These are phyloP conservation scores for Nomada ruficornis DNA, from an alignment of 2,888 invertebrate genomes.

Conservation along the genomic window DNA sequence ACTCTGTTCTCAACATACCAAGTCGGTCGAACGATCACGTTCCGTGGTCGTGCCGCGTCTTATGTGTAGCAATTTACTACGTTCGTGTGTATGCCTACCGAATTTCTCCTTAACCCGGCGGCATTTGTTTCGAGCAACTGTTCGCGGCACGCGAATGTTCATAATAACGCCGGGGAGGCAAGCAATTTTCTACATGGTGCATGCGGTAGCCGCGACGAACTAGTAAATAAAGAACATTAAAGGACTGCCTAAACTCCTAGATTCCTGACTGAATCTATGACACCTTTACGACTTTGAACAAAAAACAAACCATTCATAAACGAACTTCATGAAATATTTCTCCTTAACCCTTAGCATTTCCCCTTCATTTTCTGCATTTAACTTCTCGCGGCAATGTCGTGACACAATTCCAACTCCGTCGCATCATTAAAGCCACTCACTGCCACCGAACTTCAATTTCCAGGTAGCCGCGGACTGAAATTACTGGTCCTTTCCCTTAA, in stretches of 20 bases:
- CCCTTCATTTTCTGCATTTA: neutral
- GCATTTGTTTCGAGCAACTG: conserved; percentile 53
- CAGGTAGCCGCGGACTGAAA: neutral
- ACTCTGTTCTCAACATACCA: conserved; percentile 50
- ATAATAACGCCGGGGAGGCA: conserved; percentile 61
- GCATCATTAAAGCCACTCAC: neutral
- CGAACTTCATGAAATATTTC: neutral
- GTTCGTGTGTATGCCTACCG: conserved; percentile 41
- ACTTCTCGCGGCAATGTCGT: neutral
- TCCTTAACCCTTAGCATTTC: neutral
- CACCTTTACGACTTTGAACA: no score
- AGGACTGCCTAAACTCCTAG: no score
- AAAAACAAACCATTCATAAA: no score
- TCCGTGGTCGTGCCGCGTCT: conserved; percentile 59
- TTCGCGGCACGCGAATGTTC: conserved; percentile 68
- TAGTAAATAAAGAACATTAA: neutral
- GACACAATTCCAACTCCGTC: neutral
- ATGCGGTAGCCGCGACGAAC: conserved; percentile 49
- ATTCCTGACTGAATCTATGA: no score
- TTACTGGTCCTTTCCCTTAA: neutral
- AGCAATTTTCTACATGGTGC: conserved; percentile 51
- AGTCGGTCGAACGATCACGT: conserved; percentile 66
- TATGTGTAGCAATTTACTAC: conserved; percentile 55
- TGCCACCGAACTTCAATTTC: conserved; percentile 7
- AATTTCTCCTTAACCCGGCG: conserved; percentile 55